phyloP scores from a whole-genome alignment of 2,888 invertebrate genomes.

The Biston betularia region DNA sequence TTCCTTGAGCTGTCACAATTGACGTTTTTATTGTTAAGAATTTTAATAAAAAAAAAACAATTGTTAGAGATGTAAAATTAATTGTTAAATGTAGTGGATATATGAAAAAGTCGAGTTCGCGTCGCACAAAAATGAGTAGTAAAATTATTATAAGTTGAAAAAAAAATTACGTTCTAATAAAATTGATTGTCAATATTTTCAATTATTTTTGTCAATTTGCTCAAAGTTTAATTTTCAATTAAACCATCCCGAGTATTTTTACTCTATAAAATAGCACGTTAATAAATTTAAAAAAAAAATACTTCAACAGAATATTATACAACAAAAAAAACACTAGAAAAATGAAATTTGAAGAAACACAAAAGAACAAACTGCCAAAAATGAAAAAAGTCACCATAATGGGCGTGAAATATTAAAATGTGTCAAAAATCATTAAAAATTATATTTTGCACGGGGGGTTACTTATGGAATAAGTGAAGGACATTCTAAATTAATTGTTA shows the following conservation, averaged over 20 bases:
- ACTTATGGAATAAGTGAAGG: conserved; percentile 47
- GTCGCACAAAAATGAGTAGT: conserved; percentile 81
- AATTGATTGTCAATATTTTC: conserved; percentile 1
- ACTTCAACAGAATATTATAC: too few species aligned
- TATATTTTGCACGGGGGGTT: conserved; percentile 45
- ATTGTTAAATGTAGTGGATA: conserved; percentile 74
- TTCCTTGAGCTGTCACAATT: conserved; percentile 52
- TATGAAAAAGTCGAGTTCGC: conserved; percentile 71
- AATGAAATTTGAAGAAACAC: conserved; percentile 6
- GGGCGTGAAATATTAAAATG: conserved; percentile 46
- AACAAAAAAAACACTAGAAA: neutral
- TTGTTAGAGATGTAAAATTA: conserved; percentile 59
- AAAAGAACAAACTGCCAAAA: conserved; percentile 63
- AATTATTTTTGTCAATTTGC: conserved; percentile 34
- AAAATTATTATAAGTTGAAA: conserved; percentile 14
- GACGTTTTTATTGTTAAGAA: conserved; percentile 67
- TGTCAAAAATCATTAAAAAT: conserved; percentile 57
- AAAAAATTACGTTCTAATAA: conserved; percentile 1
- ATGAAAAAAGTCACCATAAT: conserved; percentile 45
- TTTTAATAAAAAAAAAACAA: conserved; percentile 50
- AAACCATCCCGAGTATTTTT: conserved; percentile 7
- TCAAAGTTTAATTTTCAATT: conserved; percentile 35
- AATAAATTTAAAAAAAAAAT: neutral
- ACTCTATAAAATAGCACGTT: too few species aligned
- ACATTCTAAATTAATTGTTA: conserved; percentile 74